A percentile compares a stretch with the other conserved stretches of the same genome.
phyloP scores from a whole-genome alignment of 2,113 vertebrate genomes.

The Mellivora capensis region DNA sequence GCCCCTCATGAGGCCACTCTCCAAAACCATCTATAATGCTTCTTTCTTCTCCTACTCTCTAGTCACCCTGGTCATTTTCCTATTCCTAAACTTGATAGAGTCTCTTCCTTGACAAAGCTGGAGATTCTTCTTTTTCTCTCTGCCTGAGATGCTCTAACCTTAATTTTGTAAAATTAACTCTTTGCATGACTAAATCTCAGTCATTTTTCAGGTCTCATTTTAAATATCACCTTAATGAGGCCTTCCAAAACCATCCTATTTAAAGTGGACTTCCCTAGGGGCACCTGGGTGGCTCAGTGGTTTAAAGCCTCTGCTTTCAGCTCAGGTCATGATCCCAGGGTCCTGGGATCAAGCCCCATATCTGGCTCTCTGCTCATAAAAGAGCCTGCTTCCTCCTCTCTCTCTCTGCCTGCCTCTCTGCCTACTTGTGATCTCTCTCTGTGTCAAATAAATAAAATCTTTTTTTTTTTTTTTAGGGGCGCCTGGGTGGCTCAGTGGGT shows the following conservation, averaged over 20 bases:
- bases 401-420: too few species aligned
- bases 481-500: too few species aligned
- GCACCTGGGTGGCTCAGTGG: too few species aligned
- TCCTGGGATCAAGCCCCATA: too few species aligned
- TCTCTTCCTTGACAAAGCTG: background rate
- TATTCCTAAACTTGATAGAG: conserved; percentile 7
- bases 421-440: too few species aligned
- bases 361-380: too few species aligned
- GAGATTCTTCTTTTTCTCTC: background rate
- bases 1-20: background rate
- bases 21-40: background rate
- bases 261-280: background rate
- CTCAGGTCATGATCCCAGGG: too few species aligned
- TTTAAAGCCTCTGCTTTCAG: too few species aligned
- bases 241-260: background rate
- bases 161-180: background rate
- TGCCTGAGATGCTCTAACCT: background rate
- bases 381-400: too few species aligned
- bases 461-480: too few species aligned
- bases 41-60: background rate
- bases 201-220: background rate
- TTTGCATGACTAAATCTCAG: background rate
- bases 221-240: background rate
- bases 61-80: background rate
- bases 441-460: too few species aligned